phyloP scores from a whole-genome alignment of 2,113 vertebrate genomes.

The Indri indri region DNA sequence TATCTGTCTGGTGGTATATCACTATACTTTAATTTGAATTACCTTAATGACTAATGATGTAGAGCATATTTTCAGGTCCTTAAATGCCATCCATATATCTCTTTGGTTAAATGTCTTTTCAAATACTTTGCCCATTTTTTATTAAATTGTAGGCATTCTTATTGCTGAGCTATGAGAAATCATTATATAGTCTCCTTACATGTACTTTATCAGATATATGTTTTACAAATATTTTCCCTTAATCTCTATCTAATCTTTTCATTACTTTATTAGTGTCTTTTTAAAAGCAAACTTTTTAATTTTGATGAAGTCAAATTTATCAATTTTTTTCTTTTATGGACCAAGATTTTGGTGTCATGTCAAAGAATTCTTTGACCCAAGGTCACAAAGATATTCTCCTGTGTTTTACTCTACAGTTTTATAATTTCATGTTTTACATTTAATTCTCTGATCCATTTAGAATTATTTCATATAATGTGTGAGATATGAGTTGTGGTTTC shows the following conservation, averaged over 20 bases:
- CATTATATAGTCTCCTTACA: neutral
- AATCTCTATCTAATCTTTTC: neutral
- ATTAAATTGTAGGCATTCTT: neutral
- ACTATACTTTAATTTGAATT: neutral
- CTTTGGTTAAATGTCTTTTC: neutral
- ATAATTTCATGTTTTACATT: neutral
- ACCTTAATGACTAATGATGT: neutral
- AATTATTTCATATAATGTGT: neutral
- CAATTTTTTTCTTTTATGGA: neutral
- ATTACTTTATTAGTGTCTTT: neutral
- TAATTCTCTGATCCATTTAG: neutral
- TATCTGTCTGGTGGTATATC: neutral
- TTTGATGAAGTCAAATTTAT: neutral
- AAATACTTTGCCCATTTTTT: neutral
- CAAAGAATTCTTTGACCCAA: neutral
- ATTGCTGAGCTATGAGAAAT: neutral
- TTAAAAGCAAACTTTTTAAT: neutral
- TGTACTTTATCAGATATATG: neutral
- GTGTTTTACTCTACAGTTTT: too few relatives aligned
- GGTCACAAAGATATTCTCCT: neutral
- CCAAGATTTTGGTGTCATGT: neutral
- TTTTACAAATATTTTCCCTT: neutral
- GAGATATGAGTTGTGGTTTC: neutral
- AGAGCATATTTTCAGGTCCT: neutral
- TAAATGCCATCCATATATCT: neutral